A percentile compares a stretch with the other conserved stretches of the same genome.
Conservation (phyloP, 2,113 vertebrate species). For the Myocastor coypus region DNA sequence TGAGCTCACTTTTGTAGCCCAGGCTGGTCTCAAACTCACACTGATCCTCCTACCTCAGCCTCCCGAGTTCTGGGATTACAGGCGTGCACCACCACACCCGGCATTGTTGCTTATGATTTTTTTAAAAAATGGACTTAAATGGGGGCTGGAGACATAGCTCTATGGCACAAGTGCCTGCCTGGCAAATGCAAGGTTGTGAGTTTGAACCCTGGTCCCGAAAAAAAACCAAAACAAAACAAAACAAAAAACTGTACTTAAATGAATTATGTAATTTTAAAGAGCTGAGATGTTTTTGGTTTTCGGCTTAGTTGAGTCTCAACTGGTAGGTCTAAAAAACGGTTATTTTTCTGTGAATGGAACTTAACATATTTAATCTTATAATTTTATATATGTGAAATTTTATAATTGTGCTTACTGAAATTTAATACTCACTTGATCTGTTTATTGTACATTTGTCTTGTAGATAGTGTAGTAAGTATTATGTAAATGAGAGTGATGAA, state of each 20-base stretch:
- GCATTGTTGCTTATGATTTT: not conserved
- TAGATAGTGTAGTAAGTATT: constrained; percentile 19
- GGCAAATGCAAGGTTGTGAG: no score
- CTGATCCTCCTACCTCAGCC: no score
- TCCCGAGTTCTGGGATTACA: no score
- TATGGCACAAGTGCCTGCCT: no score
- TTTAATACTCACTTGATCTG: constrained; percentile 4
- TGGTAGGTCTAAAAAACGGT: not conserved
- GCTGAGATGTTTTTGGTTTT: not conserved
- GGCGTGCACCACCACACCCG: no score
- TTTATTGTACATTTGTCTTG: not conserved
- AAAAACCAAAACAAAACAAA: no score
- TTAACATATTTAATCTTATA: not conserved
- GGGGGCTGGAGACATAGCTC: no score
- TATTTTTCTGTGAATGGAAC: constrained; percentile 19
- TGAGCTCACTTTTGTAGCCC: no score
- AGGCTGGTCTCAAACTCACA: no score
- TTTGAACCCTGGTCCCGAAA: not conserved
- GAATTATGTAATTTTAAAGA: constrained; percentile 32
- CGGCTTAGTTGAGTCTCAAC: not conserved
- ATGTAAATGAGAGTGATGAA: not conserved
- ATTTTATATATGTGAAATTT: not conserved
- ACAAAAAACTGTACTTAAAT: not conserved
- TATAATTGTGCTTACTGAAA: not conserved
- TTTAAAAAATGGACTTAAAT: not conserved